Percentiles rank a stretch among this genome's conserved stretches.
Conservation (phyloP, 2,113 vertebrate species). For the Tamias sibiricus region DNA sequence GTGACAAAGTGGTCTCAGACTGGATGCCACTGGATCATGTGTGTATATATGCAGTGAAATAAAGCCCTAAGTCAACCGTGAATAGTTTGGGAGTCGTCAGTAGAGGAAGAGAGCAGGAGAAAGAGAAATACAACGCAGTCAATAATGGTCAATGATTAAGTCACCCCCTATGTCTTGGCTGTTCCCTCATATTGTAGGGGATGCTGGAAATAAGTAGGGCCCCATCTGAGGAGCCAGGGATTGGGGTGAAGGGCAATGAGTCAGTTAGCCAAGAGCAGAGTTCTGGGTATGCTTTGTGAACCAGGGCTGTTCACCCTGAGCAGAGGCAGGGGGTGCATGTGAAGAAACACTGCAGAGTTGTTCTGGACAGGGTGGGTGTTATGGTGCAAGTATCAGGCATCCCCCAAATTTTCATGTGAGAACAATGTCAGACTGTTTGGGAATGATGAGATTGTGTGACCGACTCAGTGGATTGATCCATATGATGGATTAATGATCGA, state of each 20-base stretch:
- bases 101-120: neutral
- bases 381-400: no score
- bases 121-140: neutral
- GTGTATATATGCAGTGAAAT: neutral
- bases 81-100: neutral
- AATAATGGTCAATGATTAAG: neutral
- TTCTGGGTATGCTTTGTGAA: neutral
- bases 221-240: neutral
- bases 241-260: no score
- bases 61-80: neutral
- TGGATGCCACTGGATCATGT: neutral
- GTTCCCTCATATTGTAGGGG: no score
- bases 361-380: no score
- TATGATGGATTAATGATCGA: no score
- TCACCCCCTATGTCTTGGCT: no score
- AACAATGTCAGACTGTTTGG: no score
- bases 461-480: no score
- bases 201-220: neutral
- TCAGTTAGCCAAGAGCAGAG: neutral
- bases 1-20: neutral
- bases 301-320: no score
- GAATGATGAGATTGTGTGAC: no score
- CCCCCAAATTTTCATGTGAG: no score
- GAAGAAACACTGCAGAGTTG: neutral
- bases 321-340: neutral